Conservation (phyloP, 2,888 invertebrate species). For the Plebejus anna region DNA sequence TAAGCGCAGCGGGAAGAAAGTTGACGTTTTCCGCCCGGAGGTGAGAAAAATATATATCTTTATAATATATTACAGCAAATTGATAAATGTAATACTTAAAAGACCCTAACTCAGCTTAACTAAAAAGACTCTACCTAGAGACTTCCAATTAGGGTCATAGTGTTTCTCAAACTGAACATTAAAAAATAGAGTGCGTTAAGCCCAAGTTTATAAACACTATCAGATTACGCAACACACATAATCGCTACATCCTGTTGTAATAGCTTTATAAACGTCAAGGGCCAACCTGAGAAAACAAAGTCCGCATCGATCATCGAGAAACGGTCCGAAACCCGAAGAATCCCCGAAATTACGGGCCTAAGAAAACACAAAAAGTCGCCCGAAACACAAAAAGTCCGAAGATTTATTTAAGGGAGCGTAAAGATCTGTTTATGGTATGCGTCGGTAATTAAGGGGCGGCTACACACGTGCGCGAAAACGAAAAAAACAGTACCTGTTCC, state of each 20-base stretch:
- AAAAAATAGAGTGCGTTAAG: constrained; percentile 7
- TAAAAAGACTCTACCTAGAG: too few species aligned
- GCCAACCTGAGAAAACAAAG: constrained; percentile 72
- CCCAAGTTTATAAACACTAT: constrained; percentile 15
- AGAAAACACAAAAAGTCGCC: constrained; percentile 64
- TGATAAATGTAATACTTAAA: too few species aligned
- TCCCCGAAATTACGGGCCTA: constrained; percentile 69
- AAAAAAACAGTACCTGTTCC: constrained; percentile 77
- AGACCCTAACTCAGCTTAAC: too few species aligned
- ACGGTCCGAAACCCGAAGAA: constrained; percentile 65
- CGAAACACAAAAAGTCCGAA: constrained; percentile 49
- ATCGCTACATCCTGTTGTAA: constrained; percentile 19
- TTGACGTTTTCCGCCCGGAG: too few species aligned
- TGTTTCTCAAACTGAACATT: background rate
- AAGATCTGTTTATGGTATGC: constrained; percentile 81
- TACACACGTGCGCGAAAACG: constrained; percentile 74
- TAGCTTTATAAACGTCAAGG: constrained; percentile 41
- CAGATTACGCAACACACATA: constrained; percentile 23
- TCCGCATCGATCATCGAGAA: constrained; percentile 67
- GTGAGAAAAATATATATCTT: background rate
- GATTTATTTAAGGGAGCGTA: constrained; percentile 80
- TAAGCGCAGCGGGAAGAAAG: too few species aligned
- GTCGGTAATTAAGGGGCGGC: constrained; percentile 78
- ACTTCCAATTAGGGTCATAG: background rate
- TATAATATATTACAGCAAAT: too few species aligned